Percentiles rank a stretch among this genome's conserved stretches.
These are phyloP conservation scores for Nasonia longicornis DNA, from an alignment of 1,140 invertebrate species.

Conservation along the genomic window DNA sequence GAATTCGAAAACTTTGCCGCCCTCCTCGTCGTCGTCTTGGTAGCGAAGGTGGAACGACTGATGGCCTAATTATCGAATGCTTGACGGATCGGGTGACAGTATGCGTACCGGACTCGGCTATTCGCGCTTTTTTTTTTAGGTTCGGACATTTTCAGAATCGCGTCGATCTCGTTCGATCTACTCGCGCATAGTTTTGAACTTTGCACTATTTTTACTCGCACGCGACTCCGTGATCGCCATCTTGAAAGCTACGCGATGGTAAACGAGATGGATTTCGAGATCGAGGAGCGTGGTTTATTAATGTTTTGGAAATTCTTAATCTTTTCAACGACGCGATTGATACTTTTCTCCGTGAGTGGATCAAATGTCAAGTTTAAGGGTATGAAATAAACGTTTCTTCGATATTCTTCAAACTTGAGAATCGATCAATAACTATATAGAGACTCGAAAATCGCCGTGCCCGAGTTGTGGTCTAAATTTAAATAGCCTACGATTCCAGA, in stretches of 20 bases:
- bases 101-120: neutral
- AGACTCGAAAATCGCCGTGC: no score
- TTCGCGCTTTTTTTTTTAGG: neutral
- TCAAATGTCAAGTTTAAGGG: no score
- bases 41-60: neutral
- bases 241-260: neutral
- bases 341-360: no score
- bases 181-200: neutral
- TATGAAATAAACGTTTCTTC: no score
- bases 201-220: neutral
- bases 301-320: no score
- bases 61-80: conserved; percentile 1
- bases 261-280: no score
- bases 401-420: no score
- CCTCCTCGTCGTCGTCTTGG: neutral
- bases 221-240: neutral
- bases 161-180: no score
- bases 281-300: no score
- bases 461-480: neutral
- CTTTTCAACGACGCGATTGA: no score
- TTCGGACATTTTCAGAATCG: no score
- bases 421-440: no score
- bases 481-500: neutral
- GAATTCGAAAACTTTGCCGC: conserved; percentile 31
- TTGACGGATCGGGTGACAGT: neutral